These are phyloP conservation scores for Fragariocoptes setiger DNA, from an alignment of 1,140 invertebrate genomes.

Conservation along the genomic window DNA sequence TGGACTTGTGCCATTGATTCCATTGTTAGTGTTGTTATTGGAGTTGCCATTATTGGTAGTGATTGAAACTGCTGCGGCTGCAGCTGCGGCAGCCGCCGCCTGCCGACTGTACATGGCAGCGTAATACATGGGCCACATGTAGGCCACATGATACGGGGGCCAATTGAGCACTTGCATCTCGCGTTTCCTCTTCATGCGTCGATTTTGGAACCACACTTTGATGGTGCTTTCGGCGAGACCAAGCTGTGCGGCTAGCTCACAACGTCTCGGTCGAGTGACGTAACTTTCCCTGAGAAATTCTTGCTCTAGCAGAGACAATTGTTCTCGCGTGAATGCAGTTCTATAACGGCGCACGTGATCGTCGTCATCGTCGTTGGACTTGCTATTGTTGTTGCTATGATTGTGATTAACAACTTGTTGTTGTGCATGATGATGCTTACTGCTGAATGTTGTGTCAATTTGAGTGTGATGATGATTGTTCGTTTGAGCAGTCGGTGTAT, in stretches of 20 bases:
- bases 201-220: slow-evolving; percentile 98
- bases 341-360: slow-evolving; percentile 45
- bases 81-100: slow-evolving; percentile 9
- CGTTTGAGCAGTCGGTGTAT: too few relatives aligned
- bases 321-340: slow-evolving; percentile 87
- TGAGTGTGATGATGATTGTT: too few relatives aligned
- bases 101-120: slow-evolving; percentile 6
- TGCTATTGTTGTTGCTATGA: too few relatives aligned
- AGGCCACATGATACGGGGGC: slow-evolving; percentile 22
- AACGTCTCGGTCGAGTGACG: slow-evolving; percentile 64
- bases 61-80: slow-evolving; percentile 7
- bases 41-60: too few relatives aligned
- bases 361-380: not conserved
- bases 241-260: slow-evolving; percentile 71
- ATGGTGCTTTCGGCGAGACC: slow-evolving; percentile 87
- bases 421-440: too few relatives aligned
- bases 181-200: slow-evolving; percentile 92
- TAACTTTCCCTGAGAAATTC: slow-evolving; percentile 95
- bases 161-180: slow-evolving; percentile 64
- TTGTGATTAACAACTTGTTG: too few relatives aligned
- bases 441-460: too few relatives aligned
- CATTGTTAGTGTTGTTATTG: too few relatives aligned
- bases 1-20: too few relatives aligned
- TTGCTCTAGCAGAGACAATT: slow-evolving; percentile 67
- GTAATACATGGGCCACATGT: slow-evolving; percentile 8